Conservation (phyloP, 2,888 invertebrate species). For the Caradrina clavipalpis region DNA sequence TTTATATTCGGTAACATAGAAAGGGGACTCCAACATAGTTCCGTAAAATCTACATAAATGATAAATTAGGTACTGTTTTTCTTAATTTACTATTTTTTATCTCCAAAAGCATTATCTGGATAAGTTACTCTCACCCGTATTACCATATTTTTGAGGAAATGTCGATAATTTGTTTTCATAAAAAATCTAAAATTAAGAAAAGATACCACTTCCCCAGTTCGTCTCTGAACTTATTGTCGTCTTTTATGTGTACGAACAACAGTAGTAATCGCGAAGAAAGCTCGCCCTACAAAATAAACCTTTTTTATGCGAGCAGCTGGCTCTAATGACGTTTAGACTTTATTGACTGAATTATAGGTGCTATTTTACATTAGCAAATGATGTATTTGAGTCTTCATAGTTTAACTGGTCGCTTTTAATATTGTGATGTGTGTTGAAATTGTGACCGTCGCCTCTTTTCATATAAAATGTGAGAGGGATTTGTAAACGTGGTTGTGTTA, state of each 20-base stretch:
- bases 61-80: too few relatives aligned
- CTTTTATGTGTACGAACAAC: constrained; percentile 83
- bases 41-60: too few relatives aligned
- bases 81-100: too few relatives aligned
- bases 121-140: too few relatives aligned
- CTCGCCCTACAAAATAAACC: constrained; percentile 83
- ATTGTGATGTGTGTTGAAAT: constrained; percentile 65
- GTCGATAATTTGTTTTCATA: neutral
- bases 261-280: constrained; percentile 86
- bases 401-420: constrained; percentile 69
- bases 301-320: constrained; percentile 77
- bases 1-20: too few relatives aligned
- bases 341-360: constrained; percentile 68
- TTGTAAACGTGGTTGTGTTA: neutral
- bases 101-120: too few relatives aligned
- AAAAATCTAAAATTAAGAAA: neutral
- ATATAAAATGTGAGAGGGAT: neutral
- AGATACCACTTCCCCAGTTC: constrained; percentile 62
- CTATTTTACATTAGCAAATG: constrained; percentile 70
- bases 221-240: constrained; percentile 77
- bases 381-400: constrained; percentile 61
- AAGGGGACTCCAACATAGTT: too few relatives aligned
- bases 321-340: constrained; percentile 64
- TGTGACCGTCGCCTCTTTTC: constrained; percentile 70
- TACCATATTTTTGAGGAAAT: too few relatives aligned